These are phyloP conservation scores for Darevskia nairensis DNA, from an alignment of 2,797 vertebrate species.

Conservation along the genomic window DNA sequence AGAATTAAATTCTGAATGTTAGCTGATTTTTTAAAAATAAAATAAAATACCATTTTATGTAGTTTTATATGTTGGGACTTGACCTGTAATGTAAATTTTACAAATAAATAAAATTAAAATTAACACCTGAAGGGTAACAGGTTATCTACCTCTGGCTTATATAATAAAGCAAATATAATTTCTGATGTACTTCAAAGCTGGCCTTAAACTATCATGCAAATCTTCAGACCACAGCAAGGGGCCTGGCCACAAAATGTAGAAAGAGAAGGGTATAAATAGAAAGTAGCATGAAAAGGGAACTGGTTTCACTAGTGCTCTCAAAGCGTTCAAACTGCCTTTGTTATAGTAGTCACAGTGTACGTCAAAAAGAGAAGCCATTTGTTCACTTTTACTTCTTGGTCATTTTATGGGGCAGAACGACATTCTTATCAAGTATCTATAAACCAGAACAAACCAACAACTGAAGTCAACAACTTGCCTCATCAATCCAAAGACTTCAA, in stretches of 20 bases:
- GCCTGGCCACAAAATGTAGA: neutral
- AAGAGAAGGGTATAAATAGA: neutral
- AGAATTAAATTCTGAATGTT: too few relatives aligned
- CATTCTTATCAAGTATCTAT: neutral
- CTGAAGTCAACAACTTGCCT: neutral
- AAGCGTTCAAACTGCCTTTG: neutral
- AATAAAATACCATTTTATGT: too few relatives aligned
- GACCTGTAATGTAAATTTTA: too few relatives aligned
- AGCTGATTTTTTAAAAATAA: too few relatives aligned
- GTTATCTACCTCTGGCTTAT: neutral
- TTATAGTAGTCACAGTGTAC: neutral
- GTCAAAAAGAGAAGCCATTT: neutral
- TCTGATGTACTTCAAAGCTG: neutral
- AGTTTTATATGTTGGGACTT: too few relatives aligned
- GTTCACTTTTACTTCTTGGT: neutral
- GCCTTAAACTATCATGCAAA: neutral
- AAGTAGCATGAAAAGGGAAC: neutral
- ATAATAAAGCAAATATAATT: conserved; percentile 1
- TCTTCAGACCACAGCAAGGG: neutral
- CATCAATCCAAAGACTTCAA: neutral
- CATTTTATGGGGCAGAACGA: neutral
- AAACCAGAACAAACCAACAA: neutral
- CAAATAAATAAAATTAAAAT: too few relatives aligned
- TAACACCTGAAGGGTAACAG: too few relatives aligned
- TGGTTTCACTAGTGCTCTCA: neutral